Base-by-base conservation (phyloP, 2,113 vertebrate species). In the Corythaixoides concolor region DNA sequence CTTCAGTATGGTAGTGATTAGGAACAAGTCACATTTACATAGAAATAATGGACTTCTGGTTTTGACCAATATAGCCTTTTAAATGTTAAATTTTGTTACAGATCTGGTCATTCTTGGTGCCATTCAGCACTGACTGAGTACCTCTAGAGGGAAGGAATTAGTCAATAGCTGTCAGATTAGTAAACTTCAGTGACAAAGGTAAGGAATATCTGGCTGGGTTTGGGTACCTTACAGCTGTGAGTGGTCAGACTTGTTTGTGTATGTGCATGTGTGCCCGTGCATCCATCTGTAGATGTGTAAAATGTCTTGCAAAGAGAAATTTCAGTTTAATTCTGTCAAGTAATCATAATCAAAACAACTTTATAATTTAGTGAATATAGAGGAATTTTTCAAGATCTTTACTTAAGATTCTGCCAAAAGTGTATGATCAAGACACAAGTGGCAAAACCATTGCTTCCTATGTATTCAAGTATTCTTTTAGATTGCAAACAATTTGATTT, bases 181-280 rank as follows among this genome's bases (percentile, higher is more conserved):
- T 22, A 49, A 76, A 87, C 6, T 45, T 55, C 19, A 55, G 30
- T 55, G 30, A 37, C 15, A 70, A 75, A 78, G 12, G 3, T 19
- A 28, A 62, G 24, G 47, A 59, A 17, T n/a, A 64, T 59, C 43
- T 79, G 32, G 4, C 18, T 13, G 32, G 67, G 8, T 67, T 35
- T 11, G 5, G 6, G 6, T 14, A 33, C 10, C 2, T 73, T 72
- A 33, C 9, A 37, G n/a, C 5, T 72, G 22, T 30, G 50, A 2
- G 8, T 41, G 7, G 9, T 78, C 30, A 83, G 37, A 39, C 3
- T 26, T 68, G 37, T 41, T 18, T 15, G 1, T n/a, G 3, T 49
- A 2, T 11, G 8, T 17, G 15, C 18, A 20, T 5, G 0, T 6
- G 9, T 14, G 5, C 24, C 5, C 1, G 1, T 72, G 19, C 6